A percentile compares a stretch with the other conserved stretches of the same genome.
Evolutionary conservation across 2,888 invertebrate species (phyloP).

Genomic region (Stenotaenia linearis): DNA sequence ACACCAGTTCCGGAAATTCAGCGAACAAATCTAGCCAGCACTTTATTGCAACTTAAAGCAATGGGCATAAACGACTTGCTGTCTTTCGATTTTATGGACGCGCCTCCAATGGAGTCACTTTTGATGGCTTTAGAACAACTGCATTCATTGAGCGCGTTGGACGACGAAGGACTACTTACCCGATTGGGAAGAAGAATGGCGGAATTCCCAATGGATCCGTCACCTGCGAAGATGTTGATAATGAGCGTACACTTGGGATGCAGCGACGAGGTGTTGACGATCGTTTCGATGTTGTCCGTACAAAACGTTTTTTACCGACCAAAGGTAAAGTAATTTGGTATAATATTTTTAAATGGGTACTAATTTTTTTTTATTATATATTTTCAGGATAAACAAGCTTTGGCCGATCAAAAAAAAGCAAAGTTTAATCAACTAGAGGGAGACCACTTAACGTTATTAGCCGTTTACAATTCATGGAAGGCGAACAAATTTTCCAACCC

Average conservation of each 20-base stretch:
- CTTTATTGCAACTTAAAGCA: slow-evolving; percentile 91
- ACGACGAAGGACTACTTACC: slow-evolving; percentile 71
- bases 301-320: slow-evolving; percentile 93
- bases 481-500: slow-evolving; percentile 98
- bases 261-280: slow-evolving; percentile 95
- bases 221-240: slow-evolving; percentile 95
- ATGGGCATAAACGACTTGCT: slow-evolving; percentile 99
- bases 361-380: neutral
- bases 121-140: slow-evolving; percentile 96
- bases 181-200: slow-evolving; percentile 77
- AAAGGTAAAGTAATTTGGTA: slow-evolving; percentile 45
- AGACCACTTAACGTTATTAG: slow-evolving; percentile 93
- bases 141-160: slow-evolving; percentile 92
- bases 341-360: neutral
- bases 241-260: slow-evolving; percentile 98
- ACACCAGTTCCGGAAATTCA: slow-evolving; percentile 99
- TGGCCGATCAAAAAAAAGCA: slow-evolving; percentile 98
- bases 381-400: slow-evolving; percentile 82
- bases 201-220: slow-evolving; percentile 97
- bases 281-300: slow-evolving; percentile 97
- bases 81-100: slow-evolving; percentile 99
- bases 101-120: slow-evolving; percentile 94
- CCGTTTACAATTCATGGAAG: slow-evolving; percentile 98
- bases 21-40: slow-evolving; percentile 93
- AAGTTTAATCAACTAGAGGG: slow-evolving; percentile 99